These are phyloP conservation scores for Orussus abietinus DNA, from an alignment of 1,140 invertebrate genomes.

Conservation along the genomic window DNA sequence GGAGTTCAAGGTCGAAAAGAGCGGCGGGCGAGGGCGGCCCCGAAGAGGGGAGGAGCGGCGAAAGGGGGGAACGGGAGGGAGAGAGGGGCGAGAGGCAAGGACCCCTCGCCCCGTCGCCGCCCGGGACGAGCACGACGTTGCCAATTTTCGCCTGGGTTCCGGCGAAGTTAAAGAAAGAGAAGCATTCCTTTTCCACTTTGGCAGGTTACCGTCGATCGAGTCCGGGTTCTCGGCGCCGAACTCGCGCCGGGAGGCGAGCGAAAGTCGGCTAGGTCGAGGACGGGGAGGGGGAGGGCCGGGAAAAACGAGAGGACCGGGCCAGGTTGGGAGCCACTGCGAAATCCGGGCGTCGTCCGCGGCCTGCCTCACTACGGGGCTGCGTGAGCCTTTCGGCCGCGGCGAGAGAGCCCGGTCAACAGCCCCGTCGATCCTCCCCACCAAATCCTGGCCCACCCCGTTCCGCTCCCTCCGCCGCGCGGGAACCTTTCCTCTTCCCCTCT, in stretches of 20 bases:
- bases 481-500: constrained; percentile 1
- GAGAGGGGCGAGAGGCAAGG: too few species aligned
- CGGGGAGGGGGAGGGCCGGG: neutral
- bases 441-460: constrained; percentile 9
- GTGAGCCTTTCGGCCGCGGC: constrained; percentile 38
- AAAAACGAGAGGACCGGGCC: neutral
- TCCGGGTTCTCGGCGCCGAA: too few species aligned
- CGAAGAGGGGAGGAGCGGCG: too few species aligned
- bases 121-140: too few species aligned
- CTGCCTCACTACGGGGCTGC: constrained; percentile 49
- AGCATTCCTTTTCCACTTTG: too few species aligned
- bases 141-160: too few species aligned
- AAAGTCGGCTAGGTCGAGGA: constrained; percentile 9
- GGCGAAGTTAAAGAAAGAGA: too few species aligned
- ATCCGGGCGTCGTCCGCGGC: constrained; percentile 34
- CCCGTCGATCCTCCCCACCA: constrained; percentile 26
- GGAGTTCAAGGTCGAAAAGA: too few species aligned
- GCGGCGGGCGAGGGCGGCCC: too few species aligned
- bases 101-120: too few species aligned
- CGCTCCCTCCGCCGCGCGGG: constrained; percentile 9
- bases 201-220: too few species aligned
- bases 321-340: constrained; percentile 26
- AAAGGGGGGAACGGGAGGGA: too few species aligned
- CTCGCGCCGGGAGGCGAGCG: constrained; percentile 6
- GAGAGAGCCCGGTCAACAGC: constrained; percentile 39